Percentiles rank a stretch among this genome's conserved stretches.
Evolutionary conservation across 2,113 vertebrate genomes (phyloP).

Genomic region (Poecile atricapillus): DNA sequence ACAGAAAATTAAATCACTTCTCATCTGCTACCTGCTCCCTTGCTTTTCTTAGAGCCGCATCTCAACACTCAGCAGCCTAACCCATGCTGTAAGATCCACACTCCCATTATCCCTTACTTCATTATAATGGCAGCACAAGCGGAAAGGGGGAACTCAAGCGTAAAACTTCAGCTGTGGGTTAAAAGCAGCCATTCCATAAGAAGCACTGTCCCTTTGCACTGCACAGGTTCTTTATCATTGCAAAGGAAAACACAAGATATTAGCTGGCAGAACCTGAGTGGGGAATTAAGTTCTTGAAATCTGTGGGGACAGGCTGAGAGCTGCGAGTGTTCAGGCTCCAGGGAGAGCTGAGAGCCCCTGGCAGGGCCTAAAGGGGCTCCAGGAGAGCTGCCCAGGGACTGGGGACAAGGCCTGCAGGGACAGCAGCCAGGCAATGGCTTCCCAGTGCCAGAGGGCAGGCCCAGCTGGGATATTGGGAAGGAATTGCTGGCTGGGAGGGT

Average conservation of each 20-base stretch:
- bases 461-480: accelerated
- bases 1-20: not conserved
- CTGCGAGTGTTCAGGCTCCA: accelerated
- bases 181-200: not conserved
- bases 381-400: not conserved
- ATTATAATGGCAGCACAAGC: not conserved
- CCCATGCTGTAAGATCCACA: not conserved
- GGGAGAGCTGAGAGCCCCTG: not conserved
- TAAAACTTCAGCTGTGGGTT: not conserved
- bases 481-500: not conserved
- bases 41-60: not conserved
- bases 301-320: not conserved
- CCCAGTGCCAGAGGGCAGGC: not conserved
- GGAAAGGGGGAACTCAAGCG: not conserved
- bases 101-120: not conserved
- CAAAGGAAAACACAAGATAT: not conserved
- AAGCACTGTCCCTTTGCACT: not conserved
- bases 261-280: not conserved
- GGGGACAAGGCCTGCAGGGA: not conserved
- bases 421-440: not conserved
- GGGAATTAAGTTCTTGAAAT: not conserved
- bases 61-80: not conserved
- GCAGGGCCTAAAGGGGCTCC: not conserved
- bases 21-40: not conserved
- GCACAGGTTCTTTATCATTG: not conserved